Evolutionary conservation across 2,888 invertebrate genomes (phyloP).

Genomic region (Geotrupes spiniger): DNA sequence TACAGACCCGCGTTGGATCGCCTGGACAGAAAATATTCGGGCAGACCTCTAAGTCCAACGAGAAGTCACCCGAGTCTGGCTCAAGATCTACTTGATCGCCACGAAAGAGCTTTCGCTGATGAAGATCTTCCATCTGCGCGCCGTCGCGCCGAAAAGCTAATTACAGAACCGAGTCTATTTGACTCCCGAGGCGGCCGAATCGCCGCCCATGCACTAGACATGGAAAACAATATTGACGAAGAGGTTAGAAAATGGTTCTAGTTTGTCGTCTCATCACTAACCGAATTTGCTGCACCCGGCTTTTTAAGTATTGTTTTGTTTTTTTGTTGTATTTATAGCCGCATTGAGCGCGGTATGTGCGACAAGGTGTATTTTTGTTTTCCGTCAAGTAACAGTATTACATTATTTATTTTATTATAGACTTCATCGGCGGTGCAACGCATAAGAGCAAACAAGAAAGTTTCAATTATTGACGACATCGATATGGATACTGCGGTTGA

Average conservation of each 20-base stretch:
- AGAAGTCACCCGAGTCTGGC: slow-evolving; percentile 31
- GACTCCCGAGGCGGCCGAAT: slow-evolving; percentile 61
- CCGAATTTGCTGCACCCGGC: background rate
- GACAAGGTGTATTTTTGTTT: slow-evolving; percentile 12
- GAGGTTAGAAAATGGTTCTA: slow-evolving; percentile 45
- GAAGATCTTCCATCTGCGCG: slow-evolving; percentile 54
- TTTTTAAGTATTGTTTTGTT: slow-evolving; percentile 1
- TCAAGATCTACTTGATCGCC: slow-evolving; percentile 46
- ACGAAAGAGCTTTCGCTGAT: slow-evolving; percentile 53
- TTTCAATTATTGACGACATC: slow-evolving; percentile 60
- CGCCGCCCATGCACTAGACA: slow-evolving; percentile 48
- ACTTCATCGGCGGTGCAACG: slow-evolving; percentile 59
- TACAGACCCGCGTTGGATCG: slow-evolving; percentile 76
- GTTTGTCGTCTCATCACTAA: slow-evolving; percentile 2
- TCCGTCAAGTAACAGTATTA: slow-evolving; percentile 7
- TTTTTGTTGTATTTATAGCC: background rate
- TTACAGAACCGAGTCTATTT: slow-evolving; percentile 59
- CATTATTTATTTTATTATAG: slow-evolving; percentile 46
- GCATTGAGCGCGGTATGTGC: slow-evolving; percentile 4
- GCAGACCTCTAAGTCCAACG: slow-evolving; percentile 49
- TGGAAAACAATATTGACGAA: slow-evolving; percentile 53
- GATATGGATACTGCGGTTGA: slow-evolving; percentile 61
- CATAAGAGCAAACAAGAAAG: slow-evolving; percentile 60
- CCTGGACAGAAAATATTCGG: slow-evolving; percentile 67
- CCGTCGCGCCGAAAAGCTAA: slow-evolving; percentile 52